Percentiles rank a stretch among this genome's conserved stretches.
These are phyloP conservation scores for Cydia splendana DNA, from an alignment of 1,140 invertebrate species.

Conservation along the genomic window DNA sequence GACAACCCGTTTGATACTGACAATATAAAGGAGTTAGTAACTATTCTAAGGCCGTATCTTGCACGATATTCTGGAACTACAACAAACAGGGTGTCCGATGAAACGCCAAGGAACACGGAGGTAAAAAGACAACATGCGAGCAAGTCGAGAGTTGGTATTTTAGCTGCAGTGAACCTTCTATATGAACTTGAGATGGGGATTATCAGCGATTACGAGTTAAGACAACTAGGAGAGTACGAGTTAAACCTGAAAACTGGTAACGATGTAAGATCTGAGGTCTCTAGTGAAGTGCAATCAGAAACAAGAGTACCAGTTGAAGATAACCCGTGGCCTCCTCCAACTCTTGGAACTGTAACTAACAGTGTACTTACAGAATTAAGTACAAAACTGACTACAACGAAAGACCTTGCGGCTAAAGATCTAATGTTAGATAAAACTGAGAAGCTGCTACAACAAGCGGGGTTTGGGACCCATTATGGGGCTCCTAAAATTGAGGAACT, in stretches of 20 bases:
- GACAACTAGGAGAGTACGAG: not conserved
- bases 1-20: not conserved
- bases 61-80: not conserved
- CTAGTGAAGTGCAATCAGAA: not conserved
- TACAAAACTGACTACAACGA: not conserved
- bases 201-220: not conserved
- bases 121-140: not conserved
- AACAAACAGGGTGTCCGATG: not conserved
- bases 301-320: conserved; percentile 2
- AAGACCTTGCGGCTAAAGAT: not conserved
- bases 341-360: not conserved
- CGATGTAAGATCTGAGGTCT: no score
- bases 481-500: not conserved
- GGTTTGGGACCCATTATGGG: not conserved
- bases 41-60: no score
- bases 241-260: not conserved
- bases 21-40: not conserved
- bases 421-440: not conserved
- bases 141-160: not conserved
- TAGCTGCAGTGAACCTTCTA: not conserved
- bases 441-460: not conserved
- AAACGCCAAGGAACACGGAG: not conserved
- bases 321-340: not conserved
- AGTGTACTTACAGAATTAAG: not conserved
- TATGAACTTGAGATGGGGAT: not conserved